phyloP scores from a whole-genome alignment of 2,113 vertebrate species.

The Mustela nigripes region DNA sequence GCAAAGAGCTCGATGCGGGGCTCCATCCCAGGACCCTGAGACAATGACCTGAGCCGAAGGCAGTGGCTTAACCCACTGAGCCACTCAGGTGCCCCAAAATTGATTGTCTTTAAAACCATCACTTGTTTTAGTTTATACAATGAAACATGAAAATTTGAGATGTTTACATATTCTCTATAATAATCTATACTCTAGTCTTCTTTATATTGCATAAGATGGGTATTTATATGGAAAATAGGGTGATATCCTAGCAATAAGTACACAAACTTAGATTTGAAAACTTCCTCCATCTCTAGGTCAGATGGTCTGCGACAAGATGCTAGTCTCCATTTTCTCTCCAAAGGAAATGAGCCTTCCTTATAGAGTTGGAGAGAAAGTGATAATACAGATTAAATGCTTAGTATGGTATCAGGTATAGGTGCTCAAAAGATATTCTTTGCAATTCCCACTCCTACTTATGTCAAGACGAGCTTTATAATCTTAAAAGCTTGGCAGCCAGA shows the following conservation, averaged over 20 bases:
- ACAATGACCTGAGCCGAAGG: too few relatives aligned
- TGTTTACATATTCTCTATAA: background rate
- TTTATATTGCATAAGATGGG: background rate
- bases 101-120: background rate
- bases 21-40: too few relatives aligned
- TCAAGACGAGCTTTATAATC: constrained; percentile 20
- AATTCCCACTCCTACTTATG: background rate
- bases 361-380: background rate
- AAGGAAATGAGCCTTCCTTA: constrained; percentile 1
- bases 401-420: background rate
- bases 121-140: constrained; percentile 18
- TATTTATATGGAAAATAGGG: background rate
- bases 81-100: too few relatives aligned
- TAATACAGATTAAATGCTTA: background rate
- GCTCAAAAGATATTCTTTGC: background rate
- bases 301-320: background rate
- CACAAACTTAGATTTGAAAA: constrained; percentile 12
- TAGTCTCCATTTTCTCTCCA: background rate
- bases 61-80: too few relatives aligned
- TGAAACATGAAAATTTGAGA: background rate
- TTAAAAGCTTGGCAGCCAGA: background rate
- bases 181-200: constrained; percentile 37
- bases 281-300: background rate
- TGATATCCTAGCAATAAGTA: background rate
- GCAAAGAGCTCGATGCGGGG: too few relatives aligned